Conservation (phyloP, 1,140 invertebrate species). For the Sinella curviseta region DNA sequence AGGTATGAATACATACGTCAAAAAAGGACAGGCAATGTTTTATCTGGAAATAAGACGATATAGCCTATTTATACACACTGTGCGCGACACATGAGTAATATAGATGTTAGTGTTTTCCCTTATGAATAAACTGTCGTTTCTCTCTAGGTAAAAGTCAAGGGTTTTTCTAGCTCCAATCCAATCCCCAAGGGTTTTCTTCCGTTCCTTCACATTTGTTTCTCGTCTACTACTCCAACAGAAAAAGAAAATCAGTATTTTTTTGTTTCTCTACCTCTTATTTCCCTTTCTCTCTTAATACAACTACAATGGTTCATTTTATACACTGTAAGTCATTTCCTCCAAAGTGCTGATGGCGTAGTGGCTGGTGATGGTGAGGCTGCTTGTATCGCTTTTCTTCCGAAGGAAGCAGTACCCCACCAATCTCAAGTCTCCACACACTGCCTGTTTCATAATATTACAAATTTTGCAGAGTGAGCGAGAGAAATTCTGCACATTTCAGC, state of each 20-base stretch:
- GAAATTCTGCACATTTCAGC: conserved; percentile 10
- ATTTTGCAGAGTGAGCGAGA: conserved; percentile 11
- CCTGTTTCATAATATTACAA: conserved; percentile 13
- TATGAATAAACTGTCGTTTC: neutral
- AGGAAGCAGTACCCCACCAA: no score
- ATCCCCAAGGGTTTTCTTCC: neutral
- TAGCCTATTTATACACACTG: no score
- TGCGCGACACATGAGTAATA: no score
- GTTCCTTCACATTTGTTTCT: neutral
- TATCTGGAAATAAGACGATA: no score
- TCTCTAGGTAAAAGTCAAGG: neutral
- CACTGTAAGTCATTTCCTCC: no score
- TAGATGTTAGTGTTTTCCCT: neutral
- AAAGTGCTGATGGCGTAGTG: no score
- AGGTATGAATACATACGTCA: no score
- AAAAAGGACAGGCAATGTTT: no score
- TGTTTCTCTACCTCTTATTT: no score
- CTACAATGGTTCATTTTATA: no score
- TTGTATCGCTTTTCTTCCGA: neutral
- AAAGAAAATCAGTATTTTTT: neutral
- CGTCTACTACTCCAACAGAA: neutral
- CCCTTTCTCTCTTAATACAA: neutral
- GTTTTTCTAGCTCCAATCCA: no score
- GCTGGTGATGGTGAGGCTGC: no score
- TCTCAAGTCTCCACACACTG: neutral